Evolutionary conservation across 2,888 invertebrate species (phyloP), one percentile per base, ranked within the genome.

Genomic region (Aspidapion aeneum): DNA sequence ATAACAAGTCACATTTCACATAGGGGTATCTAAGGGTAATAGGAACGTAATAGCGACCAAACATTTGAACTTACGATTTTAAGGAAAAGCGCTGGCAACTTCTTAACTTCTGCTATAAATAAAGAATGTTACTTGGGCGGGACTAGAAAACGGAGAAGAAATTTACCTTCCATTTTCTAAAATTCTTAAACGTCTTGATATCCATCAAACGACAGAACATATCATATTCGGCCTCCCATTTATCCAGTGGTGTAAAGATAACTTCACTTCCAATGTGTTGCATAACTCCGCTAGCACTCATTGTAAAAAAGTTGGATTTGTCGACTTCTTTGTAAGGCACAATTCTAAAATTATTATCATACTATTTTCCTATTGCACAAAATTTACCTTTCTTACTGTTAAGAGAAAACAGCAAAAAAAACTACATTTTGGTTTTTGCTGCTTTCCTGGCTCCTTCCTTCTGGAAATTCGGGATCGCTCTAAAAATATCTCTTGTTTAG

Each of bases 151-250:
- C n/a, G n/a, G n/a, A n/a, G n/a, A n/a, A n/a, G n/a, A n/a, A 7
- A 35, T 12, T 21, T 60, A 67, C 67, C 58, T 94, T 91, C 90
- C 91, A 91, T 65, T 85, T 82, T 16, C 89, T 85, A 73, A 88
- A 91, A 21, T 85, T 80, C 55, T 81, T 83, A 75, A 91, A 91
- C 56, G 87, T 85, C 69, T 86, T 87, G 55, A 91, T 89, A 82
- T 87, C 85, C 67, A 89, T 88, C n/a, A 95, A 82, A 74, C 90
- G 84, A 51, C 88, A 84, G 74, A 91, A 94, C 77, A 87, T 87
- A n/a, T 85, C 85, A 73, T 92, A 94, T 75, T 94, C 94, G 63
- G 86, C 86, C 75, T 92, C 90, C 94, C 94, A 95, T 65, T 87
- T 83, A 18, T 87, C 84, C 3, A 95, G 81, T 9, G 89, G 85